A percentile compares a stretch with the other conserved stretches of the same genome.
These are phyloP conservation scores for Agelas oroides DNA, from an alignment of 37 sponge, comb jelly and placozoan species.

Conservation along the genomic window DNA sequence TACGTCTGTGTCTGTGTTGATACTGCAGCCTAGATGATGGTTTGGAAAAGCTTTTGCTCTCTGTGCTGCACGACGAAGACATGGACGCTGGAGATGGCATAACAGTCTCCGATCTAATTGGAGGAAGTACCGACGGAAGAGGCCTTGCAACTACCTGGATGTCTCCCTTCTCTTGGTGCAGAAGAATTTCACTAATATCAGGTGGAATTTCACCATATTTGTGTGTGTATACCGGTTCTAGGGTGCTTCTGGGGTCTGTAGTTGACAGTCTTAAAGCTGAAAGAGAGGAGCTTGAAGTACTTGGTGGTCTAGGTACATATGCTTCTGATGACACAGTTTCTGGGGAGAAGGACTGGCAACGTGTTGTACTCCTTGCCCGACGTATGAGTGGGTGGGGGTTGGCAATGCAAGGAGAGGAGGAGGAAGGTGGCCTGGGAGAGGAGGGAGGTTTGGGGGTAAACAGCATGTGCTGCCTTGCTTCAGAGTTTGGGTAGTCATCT, in stretches of 20 bases:
- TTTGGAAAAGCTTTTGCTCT: neutral
- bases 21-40: neutral
- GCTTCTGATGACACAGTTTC: neutral
- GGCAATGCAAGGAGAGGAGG: neutral
- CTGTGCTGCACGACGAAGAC: neutral
- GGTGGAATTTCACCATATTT: neutral
- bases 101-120: slow-evolving; percentile 5
- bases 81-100: neutral
- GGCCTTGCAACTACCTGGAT: neutral
- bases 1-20: slow-evolving; percentile 10
- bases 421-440: slow-evolving; percentile 16
- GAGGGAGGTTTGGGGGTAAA: neutral
- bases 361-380: slow-evolving; percentile 22
- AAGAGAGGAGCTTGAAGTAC: neutral
- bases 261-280: neutral
- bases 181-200: slow-evolving; percentile 11
- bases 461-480: neutral
- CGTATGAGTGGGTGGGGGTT: neutral
- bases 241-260: neutral
- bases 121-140: slow-evolving; percentile 35
- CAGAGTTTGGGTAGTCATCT: neutral
- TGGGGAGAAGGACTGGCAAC: neutral
- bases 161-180: neutral
- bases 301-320: neutral
- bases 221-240: slow-evolving; percentile 21